Percentiles rank a stretch among this genome's conserved stretches.
These are phyloP conservation scores for Andrena haemorrhoa DNA, from an alignment of 2,888 invertebrate genomes.

Conservation along the genomic window DNA sequence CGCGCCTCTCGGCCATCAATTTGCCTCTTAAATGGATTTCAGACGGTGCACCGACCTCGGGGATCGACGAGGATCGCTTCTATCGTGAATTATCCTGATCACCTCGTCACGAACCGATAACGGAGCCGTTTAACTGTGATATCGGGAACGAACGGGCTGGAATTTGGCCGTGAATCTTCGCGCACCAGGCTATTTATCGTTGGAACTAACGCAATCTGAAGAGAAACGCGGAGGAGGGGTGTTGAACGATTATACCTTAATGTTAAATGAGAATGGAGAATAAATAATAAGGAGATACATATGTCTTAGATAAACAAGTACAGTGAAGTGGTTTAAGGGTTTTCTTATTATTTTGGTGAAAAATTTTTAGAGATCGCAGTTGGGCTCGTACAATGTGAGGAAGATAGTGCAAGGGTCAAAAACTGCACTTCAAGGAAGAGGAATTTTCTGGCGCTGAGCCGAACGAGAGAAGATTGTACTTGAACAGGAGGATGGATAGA, in stretches of 20 bases:
- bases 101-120: slow-evolving; percentile 11
- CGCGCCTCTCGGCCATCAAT: slow-evolving; percentile 76
- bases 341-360: not conserved
- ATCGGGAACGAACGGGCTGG: slow-evolving; percentile 6
- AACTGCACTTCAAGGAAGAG: slow-evolving; percentile 70
- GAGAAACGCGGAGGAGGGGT: not conserved
- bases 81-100: slow-evolving; percentile 9
- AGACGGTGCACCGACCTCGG: slow-evolving; percentile 13
- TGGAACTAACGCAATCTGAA: slow-evolving; percentile 10
- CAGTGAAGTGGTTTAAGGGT: not conserved
- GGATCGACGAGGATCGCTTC: slow-evolving; percentile 4
- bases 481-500: slow-evolving; percentile 31
- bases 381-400: not conserved
- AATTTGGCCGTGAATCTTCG: slow-evolving; percentile 1
- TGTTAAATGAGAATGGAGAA: too few relatives aligned
- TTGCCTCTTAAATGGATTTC: slow-evolving; percentile 77
- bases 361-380: not conserved
- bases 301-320: too few relatives aligned
- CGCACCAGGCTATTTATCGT: not conserved
- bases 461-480: not conserved
- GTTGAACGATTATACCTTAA: not conserved
- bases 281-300: too few relatives aligned
- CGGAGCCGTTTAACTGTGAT: slow-evolving; percentile 16
- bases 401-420: slow-evolving; percentile 24
- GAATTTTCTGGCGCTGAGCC: slow-evolving; percentile 63